A percentile compares a stretch with the other conserved stretches of the same genome.
These are phyloP conservation scores for Pangasius djambal DNA, from an alignment of 2,797 vertebrate species.

Conservation along the genomic window DNA sequence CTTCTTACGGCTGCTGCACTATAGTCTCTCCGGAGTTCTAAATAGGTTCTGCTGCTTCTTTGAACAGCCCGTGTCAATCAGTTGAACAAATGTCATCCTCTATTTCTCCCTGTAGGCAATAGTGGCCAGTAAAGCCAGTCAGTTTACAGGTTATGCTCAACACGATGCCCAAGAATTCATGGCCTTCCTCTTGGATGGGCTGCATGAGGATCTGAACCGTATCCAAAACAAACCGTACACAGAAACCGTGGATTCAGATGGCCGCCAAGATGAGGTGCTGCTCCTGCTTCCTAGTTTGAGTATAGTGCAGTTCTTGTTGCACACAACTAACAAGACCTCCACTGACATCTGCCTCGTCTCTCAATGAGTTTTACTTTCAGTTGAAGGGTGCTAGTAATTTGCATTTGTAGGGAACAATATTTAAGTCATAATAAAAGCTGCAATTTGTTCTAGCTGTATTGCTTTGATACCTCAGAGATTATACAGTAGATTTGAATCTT, in stretches of 20 bases:
- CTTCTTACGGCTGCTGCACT: not conserved
- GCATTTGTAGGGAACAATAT: not conserved
- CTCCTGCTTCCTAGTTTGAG: not conserved
- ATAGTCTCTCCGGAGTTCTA: not conserved
- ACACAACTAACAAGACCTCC: not conserved
- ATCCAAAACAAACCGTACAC: conserved; percentile 99
- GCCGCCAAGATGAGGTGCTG: conserved; percentile 82
- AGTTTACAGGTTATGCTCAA: conserved; percentile 98
- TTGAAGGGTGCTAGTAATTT: not conserved
- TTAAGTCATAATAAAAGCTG: not conserved
- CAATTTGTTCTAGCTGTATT: not conserved
- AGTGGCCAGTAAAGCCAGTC: conserved; percentile 97
- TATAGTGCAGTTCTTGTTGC: not conserved
- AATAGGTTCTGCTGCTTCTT: not conserved
- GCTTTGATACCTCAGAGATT: not conserved
- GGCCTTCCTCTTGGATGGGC: conserved; percentile 95
- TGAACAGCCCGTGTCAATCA: not conserved
- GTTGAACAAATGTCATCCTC: not conserved
- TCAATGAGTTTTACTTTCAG: not conserved
- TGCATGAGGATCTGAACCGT: conserved; percentile 96
- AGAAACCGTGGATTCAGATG: conserved; percentile 85
- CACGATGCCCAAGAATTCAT: conserved; percentile 99
- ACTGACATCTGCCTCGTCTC: not conserved
- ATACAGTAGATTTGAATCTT: not conserved
- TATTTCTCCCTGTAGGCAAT: conserved; percentile 79